Conservation (phyloP, 2,888 invertebrate species). For the Apamea monoglypha region DNA sequence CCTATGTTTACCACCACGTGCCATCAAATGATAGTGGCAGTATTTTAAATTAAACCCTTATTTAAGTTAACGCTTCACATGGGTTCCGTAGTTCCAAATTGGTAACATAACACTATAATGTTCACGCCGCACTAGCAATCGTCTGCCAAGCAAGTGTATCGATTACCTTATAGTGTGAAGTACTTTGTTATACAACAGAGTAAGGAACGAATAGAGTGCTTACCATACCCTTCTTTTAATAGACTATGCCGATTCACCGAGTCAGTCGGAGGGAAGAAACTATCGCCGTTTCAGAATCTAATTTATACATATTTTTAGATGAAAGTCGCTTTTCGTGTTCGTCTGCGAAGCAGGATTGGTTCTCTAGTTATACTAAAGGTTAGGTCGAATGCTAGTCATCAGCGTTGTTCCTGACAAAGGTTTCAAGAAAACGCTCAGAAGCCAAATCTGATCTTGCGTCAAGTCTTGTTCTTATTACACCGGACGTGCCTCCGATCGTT, state of each 20-base stretch:
- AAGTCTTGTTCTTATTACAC: too few species aligned
- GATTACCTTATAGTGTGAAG: conserved; percentile 43
- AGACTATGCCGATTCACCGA: neutral
- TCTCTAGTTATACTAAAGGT: neutral
- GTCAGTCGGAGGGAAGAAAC: neutral
- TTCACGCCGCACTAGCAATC: conserved; percentile 48
- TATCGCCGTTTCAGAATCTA: neutral
- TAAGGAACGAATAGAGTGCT: conserved; percentile 1
- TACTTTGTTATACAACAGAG: conserved; percentile 17
- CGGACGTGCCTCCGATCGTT: neutral
- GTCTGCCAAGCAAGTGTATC: conserved; percentile 53
- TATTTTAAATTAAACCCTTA: conserved; percentile 24
- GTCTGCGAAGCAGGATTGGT: neutral
- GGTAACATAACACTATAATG: conserved; percentile 64
- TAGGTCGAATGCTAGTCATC: neutral
- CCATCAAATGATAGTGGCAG: neutral
- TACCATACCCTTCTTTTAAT: neutral
- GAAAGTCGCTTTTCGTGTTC: neutral
- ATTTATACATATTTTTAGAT: neutral
- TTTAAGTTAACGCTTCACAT: conserved; percentile 23
- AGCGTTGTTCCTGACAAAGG: neutral
- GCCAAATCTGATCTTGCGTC: neutral
- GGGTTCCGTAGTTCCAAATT: conserved; percentile 52
- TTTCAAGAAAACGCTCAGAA: neutral
- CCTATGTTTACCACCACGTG: neutral